Evolutionary conservation across 1,140 invertebrate species (phyloP).

Genomic region (Atta texana): DNA sequence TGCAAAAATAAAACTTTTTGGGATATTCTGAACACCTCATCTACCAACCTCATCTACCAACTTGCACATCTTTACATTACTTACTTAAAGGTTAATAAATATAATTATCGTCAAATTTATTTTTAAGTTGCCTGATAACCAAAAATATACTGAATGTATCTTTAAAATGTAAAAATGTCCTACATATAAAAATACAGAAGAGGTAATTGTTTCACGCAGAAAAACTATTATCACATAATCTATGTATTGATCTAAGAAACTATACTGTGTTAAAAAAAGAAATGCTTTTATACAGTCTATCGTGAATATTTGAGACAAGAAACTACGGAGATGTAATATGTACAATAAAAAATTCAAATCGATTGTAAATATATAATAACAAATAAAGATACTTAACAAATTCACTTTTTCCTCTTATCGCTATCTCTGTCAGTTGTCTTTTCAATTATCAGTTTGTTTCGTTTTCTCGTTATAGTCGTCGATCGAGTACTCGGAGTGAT

Average conservation of each 20-base stretch:
- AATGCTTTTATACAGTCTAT: conserved; percentile 28
- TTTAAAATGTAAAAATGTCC: background rate
- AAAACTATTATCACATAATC: conserved; percentile 31
- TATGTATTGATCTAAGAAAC: background rate
- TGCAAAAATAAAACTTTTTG: no score
- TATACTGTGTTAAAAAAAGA: background rate
- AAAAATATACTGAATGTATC: background rate
- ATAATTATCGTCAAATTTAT: conserved; percentile 1
- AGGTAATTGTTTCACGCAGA: conserved; percentile 20
- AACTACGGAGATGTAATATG: background rate
- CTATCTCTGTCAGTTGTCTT: conserved; percentile 85
- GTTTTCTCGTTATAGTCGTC: conserved; percentile 91
- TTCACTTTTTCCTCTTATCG: conserved; percentile 79
- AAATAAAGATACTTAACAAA: background rate
- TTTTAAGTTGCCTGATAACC: background rate
- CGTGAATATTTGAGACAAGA: background rate
- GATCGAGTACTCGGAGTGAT: conserved; percentile 85
- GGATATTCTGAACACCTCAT: no score
- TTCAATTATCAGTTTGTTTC: conserved; percentile 92
- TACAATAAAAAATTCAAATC: background rate
- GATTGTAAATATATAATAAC: background rate
- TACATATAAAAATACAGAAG: conserved; percentile 37
- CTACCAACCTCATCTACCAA: no score
- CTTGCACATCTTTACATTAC: no score
- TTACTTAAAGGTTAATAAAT: background rate